Evolutionary conservation across 2,888 invertebrate species (phyloP), one percentile per base, ranked within the genome.

Genomic region (Zaprionus bogoriensis): DNA sequence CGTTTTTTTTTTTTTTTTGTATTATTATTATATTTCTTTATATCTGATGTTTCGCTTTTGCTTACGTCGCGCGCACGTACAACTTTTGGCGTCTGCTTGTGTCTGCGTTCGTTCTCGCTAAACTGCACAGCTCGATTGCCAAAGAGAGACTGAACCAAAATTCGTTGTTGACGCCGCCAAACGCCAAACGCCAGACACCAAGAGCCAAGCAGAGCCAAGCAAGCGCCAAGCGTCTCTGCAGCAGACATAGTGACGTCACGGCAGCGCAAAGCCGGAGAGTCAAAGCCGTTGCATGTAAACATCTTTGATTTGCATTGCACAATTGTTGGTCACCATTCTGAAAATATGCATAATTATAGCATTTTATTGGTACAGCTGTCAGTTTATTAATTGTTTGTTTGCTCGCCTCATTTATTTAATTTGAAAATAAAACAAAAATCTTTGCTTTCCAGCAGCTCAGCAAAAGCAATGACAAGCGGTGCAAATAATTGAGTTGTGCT

Each of bases 51-150:
- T 73, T 74, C 38, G 50, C 61, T 61, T 50, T 61, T 70, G 63
- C 53, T 78, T 70, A 70, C 51, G 55, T 74, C 71, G 60, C 64
- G 74, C 62, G 45, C 71, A 61, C 75, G 71, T 70, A 53, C 38
- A 61, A 55, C 48, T 48, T 65, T 73, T 54, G 45, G 47, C 54
- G 52, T 59, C 44, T 46, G 47, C 30, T 41, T 7, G 52, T 27
- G 4, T 9, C 30, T 45, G 42, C 50, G 58, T 44, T 4, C 46
- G 42, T 45, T 14, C 9, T 17, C 58, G 53, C 23, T 64, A 58
- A 62, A 70, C 85, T 72, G 75, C 60, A 85, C 85, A 53, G 54
- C 54, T 28, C 59, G 75, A 78, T 67, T 64, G 67, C 69, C 63
- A 64, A 67, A 73, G 67, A 69, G 72, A 77, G 68, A 79, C 84